phyloP scores from a whole-genome alignment of 2,797 vertebrate species.

The Erethizon dorsatum region DNA sequence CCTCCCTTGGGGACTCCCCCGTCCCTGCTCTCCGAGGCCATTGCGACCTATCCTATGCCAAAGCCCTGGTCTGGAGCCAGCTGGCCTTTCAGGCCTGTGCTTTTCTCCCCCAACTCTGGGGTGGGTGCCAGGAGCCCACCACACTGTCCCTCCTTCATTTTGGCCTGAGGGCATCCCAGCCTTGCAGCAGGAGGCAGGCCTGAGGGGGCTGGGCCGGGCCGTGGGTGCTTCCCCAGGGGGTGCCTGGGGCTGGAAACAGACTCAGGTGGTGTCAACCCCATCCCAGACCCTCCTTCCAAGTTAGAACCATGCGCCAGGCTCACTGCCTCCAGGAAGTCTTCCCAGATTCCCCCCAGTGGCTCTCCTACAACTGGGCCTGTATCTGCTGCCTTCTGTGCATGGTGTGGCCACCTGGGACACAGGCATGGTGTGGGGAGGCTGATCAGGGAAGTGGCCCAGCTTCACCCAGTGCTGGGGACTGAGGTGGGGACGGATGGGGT shows the following conservation, averaged over 20 bases:
- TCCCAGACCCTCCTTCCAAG: background rate
- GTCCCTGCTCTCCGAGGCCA: background rate
- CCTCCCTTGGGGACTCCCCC: background rate
- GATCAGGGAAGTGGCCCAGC: background rate
- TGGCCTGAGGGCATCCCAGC: background rate
- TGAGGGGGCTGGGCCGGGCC: fast-evolving
- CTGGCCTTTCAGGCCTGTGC: background rate
- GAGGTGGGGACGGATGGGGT: background rate
- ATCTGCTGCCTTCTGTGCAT: background rate
- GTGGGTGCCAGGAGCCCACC: background rate
- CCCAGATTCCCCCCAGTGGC: background rate
- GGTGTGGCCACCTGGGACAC: background rate
- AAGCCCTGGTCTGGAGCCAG: background rate
- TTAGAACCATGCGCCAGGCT: background rate
- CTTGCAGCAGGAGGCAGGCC: background rate
- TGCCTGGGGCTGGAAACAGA: fast-evolving
- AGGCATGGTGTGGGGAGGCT: background rate
- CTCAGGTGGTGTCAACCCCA: background rate
- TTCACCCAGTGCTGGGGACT: background rate
- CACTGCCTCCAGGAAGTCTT: background rate
- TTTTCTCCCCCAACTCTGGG: background rate
- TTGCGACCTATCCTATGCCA: background rate
- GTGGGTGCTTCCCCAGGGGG: fast-evolving
- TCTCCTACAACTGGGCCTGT: background rate
- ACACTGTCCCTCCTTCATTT: background rate